Evolutionary conservation across 2,888 invertebrate genomes (phyloP), one percentile per base, ranked within the genome.

Genomic region (Pandemis corylana): DNA sequence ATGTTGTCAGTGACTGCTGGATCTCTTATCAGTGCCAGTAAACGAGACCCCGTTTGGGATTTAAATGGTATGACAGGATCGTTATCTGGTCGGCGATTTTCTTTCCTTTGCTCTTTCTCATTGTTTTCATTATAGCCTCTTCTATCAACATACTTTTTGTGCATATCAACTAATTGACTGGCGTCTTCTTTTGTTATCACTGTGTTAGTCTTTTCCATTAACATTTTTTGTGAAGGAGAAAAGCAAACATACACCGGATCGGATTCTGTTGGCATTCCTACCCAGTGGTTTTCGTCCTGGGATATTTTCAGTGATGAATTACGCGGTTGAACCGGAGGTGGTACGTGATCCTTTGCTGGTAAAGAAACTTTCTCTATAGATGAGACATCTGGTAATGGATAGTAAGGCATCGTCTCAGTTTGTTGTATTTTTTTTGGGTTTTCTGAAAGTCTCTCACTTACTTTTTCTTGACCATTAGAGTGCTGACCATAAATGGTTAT

Each of bases 141-240:
- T 61, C 96, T 94, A 80, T 96, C 96, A n/a, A 96, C 86, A 86
- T 95, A 96, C 84, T 96, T 97, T 78, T 94, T 95, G 81, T 97
- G 97, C 79, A 96, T 95, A 81, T 97, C 96, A 5, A 96, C 89
- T 64, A 97, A 91, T 79, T 95, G 95, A 81, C 96, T 96, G 1
- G 96, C 95, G 78, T 95, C 95, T 77, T 93, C 90, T 80, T 95
- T 92, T 44, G 84, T 84, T 65, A 93, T 87, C n/a, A 94, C 84
- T 65, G 92, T 91, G 61, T 94, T 94, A 28, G 95, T 94, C 82
- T 95, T 95, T 75, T 95, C 95, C 84, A 95, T 93, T 62, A 95
- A 89, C 82, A 94, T 93, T 83, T 95, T 95, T 85, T 97, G 97
- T 6, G 96, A 96, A 0, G 97, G 97, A 0, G 97, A 97, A 12